Base-by-base conservation (phyloP, 2,888 invertebrate genomes). In the Seira musarum region DNA sequence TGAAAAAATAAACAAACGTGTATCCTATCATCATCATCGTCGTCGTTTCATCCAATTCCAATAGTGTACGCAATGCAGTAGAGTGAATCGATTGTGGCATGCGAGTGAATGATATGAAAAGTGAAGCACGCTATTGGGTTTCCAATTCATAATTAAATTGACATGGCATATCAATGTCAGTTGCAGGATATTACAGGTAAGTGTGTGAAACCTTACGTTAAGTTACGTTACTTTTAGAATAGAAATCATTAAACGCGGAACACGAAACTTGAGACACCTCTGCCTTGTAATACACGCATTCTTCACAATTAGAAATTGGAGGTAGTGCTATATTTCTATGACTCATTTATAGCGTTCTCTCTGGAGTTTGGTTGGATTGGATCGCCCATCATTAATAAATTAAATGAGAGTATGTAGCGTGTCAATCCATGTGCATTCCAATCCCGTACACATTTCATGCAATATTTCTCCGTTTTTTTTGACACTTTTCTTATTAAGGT, bases 61-160 rank as follows among this genome's bases (percentile, higher is more conserved):
- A n/a, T n/a, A n/a, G n/a, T n/a, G n/a, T n/a, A n/a, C 57, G 5
- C 57, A 57, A 57, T 57, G 17, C 57, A 57, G 5, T 57, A 3
- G n/a, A 57, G 57, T 57, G n/a, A 57, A n/a, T 40, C 6, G 5
- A 35, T 57, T 22, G n/a, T 57, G 57, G 66, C 15, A 2, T 46
- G 1, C 19, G 67, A 40, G 53, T 68, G 53, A 68, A 68, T 24
- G 67, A 69, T 77, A 60, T 78, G 71, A 73, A 78, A 70, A 73
- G 72, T 79, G 73, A 79, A 61, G 79, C 64, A 79, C 79, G 68
- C 73, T 68, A 67, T 64, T 72, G 73, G 79, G 64, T 53, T 24
- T 63, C 78, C 40, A 72, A 70, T 79, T 68, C 57, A 79, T 79
- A 79, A 79, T 79, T 79, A 79, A 78, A 78, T 68, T 73, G 79